These are phyloP conservation scores for Ctenopoma multispine DNA, from an alignment of 2,797 vertebrate species.

Conservation along the genomic window DNA sequence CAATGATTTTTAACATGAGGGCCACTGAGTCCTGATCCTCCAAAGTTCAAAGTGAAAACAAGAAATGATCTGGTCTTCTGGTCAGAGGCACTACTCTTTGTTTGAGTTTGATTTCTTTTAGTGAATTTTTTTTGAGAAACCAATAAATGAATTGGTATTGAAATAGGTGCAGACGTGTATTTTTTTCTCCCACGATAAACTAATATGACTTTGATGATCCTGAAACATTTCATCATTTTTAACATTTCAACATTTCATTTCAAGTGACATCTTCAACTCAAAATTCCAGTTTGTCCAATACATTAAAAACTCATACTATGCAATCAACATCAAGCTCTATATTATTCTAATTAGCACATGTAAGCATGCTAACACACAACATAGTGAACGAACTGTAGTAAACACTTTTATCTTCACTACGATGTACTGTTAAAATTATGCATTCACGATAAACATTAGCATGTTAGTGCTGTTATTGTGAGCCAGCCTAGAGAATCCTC, in stretches of 20 bases:
- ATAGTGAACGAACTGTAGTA: no score
- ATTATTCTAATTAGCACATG: no score
- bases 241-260: background rate
- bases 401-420: no score
- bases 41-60: background rate
- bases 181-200: background rate
- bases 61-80: background rate
- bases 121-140: background rate
- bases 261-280: background rate
- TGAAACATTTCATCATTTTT: background rate
- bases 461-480: no score
- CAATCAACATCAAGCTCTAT: no score
- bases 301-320: no score
- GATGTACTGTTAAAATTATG: no score
- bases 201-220: no score
- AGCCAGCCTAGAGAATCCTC: no score
- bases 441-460: no score
- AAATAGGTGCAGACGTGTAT: background rate
- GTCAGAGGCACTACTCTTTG: no score
- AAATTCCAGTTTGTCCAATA: background rate
- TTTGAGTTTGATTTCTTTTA: background rate
- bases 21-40: background rate
- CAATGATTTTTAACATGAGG: slow-evolving; percentile 13
- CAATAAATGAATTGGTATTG: background rate
- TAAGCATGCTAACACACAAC: no score